A percentile compares a stretch with the other conserved stretches of the same genome.
These are phyloP conservation scores for Ischnura elegans DNA, from an alignment of 2,888 invertebrate genomes.

Conservation along the genomic window DNA sequence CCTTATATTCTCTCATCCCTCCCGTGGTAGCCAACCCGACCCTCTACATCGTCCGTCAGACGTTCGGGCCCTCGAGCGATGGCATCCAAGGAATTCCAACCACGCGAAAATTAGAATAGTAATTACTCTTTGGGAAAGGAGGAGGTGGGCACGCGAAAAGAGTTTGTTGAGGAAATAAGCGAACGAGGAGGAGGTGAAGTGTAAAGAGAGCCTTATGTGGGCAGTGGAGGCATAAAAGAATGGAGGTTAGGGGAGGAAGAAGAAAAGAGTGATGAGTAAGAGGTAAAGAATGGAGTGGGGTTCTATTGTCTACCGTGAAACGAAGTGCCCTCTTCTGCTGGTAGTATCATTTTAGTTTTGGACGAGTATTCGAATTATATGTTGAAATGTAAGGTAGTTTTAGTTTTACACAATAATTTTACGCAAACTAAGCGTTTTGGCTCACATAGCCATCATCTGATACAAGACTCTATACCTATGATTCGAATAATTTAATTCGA, in stretches of 20 bases:
- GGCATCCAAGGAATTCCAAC: constrained; percentile 61
- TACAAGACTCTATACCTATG: too few species aligned
- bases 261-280: constrained; percentile 23
- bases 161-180: constrained; percentile 10
- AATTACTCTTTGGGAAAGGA: constrained; percentile 62
- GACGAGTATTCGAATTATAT: constrained; percentile 38
- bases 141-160: constrained; percentile 50
- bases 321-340: constrained; percentile 1
- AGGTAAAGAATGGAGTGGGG: constrained; percentile 34
- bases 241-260: constrained; percentile 28
- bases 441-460: too few species aligned
- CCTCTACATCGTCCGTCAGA: neutral
- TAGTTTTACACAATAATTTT: too few species aligned
- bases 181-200: neutral
- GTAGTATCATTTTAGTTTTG: neutral
- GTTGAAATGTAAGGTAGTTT: too few species aligned
- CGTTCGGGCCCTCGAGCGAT: neutral
- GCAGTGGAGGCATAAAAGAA: neutral
- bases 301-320: constrained; percentile 34
- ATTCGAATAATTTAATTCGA: too few species aligned
- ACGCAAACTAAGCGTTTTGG: too few species aligned
- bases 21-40: neutral
- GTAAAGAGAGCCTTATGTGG: neutral
- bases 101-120: constrained; percentile 65
- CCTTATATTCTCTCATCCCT: too few species aligned